Conservation (phyloP, 2,113 vertebrate genomes). For the Leptodactylus fuscus region DNA sequence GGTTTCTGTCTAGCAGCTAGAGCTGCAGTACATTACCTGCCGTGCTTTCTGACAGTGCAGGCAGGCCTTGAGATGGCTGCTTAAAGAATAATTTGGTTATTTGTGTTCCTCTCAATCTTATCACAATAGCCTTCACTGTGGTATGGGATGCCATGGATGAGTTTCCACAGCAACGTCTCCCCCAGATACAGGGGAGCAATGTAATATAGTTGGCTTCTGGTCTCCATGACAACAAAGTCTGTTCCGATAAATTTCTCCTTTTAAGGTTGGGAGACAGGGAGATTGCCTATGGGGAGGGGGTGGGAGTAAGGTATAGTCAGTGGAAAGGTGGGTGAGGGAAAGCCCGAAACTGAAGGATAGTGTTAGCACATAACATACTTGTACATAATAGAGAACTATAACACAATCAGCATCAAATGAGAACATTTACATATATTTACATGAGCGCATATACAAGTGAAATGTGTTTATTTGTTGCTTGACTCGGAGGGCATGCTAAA, state of each 20-base stretch:
- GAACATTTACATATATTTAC: background rate
- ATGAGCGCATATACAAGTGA: background rate
- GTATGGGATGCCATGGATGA: conserved; percentile 49
- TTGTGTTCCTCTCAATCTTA: conserved; percentile 44
- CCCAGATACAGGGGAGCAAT: conserved; percentile 50
- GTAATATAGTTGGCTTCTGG: conserved; percentile 49
- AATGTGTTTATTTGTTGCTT: conserved; percentile 32
- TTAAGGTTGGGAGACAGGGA: conserved; percentile 55
- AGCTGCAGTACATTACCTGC: background rate
- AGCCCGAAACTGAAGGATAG: background rate
- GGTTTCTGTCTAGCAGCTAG: background rate
- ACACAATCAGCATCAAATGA: background rate
- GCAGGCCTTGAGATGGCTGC: conserved; percentile 38
- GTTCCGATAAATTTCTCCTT: conserved; percentile 57
- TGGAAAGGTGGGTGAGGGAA: conserved; percentile 46
- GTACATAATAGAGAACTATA: background rate
- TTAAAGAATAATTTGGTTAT: conserved; percentile 51
- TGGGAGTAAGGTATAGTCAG: conserved; percentile 21
- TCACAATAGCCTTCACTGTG: conserved; percentile 52
- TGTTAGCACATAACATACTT: background rate
- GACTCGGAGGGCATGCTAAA: conserved; percentile 24
- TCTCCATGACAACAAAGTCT: conserved; percentile 57
- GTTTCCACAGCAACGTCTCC: conserved; percentile 56
- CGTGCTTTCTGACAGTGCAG: background rate
- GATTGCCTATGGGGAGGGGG: conserved; percentile 30